A percentile compares a stretch with the other conserved stretches of the same genome.
Evolutionary conservation across 2,113 vertebrate genomes (phyloP).

Genomic region (Cacatua alba): DNA sequence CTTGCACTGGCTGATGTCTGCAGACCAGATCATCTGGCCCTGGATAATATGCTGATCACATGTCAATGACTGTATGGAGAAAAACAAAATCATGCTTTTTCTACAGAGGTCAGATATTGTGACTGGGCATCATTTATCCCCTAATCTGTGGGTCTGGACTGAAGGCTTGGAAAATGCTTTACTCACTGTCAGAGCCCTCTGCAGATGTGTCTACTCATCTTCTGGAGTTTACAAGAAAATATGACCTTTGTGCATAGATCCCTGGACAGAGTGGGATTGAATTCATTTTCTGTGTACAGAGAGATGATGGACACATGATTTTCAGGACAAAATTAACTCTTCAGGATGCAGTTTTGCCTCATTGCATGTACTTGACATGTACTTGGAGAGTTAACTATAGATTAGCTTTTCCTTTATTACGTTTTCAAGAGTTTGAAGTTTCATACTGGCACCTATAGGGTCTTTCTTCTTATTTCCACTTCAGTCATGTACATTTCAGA

Average conservation of each 20-base stretch:
- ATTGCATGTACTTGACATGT: accelerated
- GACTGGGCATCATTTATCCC: neutral
- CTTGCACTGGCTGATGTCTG: neutral
- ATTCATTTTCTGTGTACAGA: neutral
- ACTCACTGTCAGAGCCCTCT: neutral
- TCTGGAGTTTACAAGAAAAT: conserved; percentile 3
- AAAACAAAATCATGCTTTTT: neutral
- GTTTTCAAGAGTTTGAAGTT: neutral
- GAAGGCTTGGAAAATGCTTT: neutral
- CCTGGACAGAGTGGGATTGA: neutral
- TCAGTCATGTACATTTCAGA: neutral
- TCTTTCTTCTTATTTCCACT: neutral
- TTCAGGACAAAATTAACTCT: neutral
- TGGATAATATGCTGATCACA: neutral
- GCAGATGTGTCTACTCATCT: neutral
- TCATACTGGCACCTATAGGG: neutral
- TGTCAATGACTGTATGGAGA: neutral
- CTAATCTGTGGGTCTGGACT: conserved; percentile 18
- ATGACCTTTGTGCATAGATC: neutral
- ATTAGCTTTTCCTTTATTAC: neutral
- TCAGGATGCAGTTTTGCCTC: neutral
- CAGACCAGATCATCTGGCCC: neutral
- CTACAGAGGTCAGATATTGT: neutral
- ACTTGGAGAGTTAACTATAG: neutral
- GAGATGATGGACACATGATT: neutral